phyloP scores from a whole-genome alignment of 2,888 invertebrate species.

The Diogma glabrata region DNA sequence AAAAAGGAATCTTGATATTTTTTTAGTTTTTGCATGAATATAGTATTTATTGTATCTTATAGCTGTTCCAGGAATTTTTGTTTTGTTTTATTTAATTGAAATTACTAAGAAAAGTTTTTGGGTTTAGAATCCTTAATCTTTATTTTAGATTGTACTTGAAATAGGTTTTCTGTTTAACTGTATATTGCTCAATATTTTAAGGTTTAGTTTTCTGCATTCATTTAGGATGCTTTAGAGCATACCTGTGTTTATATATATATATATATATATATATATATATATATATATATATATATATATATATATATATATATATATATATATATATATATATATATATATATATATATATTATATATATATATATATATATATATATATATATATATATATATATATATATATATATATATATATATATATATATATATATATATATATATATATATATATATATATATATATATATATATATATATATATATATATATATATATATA shows the following conservation, averaged over 20 bases:
- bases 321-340: not conserved
- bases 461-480: conserved; percentile 10
- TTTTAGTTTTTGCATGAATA: too few species aligned
- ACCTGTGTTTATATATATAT: not conserved
- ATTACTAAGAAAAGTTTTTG: too few species aligned
- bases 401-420: conserved; percentile 11
- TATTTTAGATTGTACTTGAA: too few species aligned
- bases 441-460: conserved; percentile 11
- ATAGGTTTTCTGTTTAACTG: too few species aligned
- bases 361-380: conserved; percentile 10
- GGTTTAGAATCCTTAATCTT: too few species aligned
- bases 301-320: conserved; percentile 3
- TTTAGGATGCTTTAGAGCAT: too few species aligned
- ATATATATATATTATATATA: conserved; percentile 3
- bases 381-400: conserved; percentile 8
- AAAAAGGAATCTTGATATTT: too few species aligned
- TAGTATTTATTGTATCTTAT: too few species aligned
- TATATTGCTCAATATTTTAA: too few species aligned
- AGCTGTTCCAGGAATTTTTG: too few species aligned
- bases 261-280: conserved; percentile 3
- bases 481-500: not conserved
- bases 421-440: conserved; percentile 12
- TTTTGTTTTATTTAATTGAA: too few species aligned
- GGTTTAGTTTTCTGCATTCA: too few species aligned
- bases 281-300: conserved; percentile 3